Percentiles rank a stretch among this genome's conserved stretches.
Conservation (phyloP, 2,888 invertebrate genomes). For the Pandemis corylana region DNA sequence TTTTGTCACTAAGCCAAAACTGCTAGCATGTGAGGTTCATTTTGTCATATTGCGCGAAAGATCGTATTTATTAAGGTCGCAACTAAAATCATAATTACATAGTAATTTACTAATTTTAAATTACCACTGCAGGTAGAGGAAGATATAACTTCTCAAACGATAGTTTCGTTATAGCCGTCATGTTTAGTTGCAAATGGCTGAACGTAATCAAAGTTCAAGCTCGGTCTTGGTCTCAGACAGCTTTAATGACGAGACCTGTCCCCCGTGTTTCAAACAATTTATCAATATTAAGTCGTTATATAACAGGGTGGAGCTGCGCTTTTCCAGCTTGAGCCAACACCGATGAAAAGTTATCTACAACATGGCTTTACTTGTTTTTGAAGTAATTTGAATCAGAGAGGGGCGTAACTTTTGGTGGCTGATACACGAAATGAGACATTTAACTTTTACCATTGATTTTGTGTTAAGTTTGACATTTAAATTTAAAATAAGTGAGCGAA, state of each 20-base stretch:
- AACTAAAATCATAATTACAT: neutral
- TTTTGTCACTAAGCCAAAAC: slow-evolving; percentile 23
- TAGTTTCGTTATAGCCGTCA: slow-evolving; percentile 27
- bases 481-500: neutral
- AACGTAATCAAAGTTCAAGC: slow-evolving; percentile 34
- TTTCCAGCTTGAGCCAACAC: slow-evolving; percentile 4
- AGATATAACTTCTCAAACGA: neutral
- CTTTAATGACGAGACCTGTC: slow-evolving; percentile 27
- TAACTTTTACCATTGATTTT: slow-evolving; percentile 4
- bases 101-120: too few species aligned
- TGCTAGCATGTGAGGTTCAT: slow-evolving; percentile 16
- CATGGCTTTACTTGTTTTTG: slow-evolving; percentile 7
- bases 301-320: slow-evolving; percentile 20
- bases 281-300: slow-evolving; percentile 37
- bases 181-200: slow-evolving; percentile 33
- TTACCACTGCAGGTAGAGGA: too few species aligned
- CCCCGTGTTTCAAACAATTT: slow-evolving; percentile 34
- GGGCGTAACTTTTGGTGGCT: neutral
- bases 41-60: slow-evolving; percentile 16
- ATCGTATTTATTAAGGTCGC: neutral
- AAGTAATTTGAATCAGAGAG: slow-evolving; percentile 18
- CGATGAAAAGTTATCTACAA: slow-evolving; percentile 13
- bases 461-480: neutral
- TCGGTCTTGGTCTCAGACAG: neutral
- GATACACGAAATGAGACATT: slow-evolving; percentile 14